These are phyloP conservation scores for Plusia festucae DNA, from an alignment of 2,888 invertebrate species.

Conservation along the genomic window DNA sequence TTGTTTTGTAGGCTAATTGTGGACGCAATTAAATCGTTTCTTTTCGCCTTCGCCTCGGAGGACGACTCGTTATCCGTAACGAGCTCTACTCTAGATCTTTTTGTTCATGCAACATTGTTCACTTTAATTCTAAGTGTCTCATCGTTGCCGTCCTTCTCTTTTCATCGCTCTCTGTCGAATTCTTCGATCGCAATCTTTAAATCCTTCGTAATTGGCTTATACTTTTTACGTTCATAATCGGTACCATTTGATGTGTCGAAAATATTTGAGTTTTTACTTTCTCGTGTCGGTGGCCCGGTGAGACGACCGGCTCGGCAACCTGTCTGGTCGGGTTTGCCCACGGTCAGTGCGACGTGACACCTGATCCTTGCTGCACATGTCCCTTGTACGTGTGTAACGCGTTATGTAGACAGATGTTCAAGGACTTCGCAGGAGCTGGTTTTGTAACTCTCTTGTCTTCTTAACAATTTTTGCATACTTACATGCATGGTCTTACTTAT, in stretches of 20 bases:
- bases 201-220: constrained; percentile 55
- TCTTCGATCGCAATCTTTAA: constrained; percentile 52
- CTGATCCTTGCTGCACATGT: constrained; percentile 84
- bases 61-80: constrained; percentile 74
- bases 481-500: constrained; percentile 14
- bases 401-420: constrained; percentile 77
- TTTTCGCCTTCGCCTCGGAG: constrained; percentile 72
- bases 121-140: constrained; percentile 68
- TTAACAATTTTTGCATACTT: constrained; percentile 38
- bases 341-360: constrained; percentile 86
- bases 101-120: constrained; percentile 71
- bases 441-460: constrained; percentile 44
- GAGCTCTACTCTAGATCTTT: constrained; percentile 67
- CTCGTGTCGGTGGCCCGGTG: constrained; percentile 61
- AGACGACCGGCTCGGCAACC: constrained; percentile 74
- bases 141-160: constrained; percentile 53
- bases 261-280: constrained; percentile 76
- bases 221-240: constrained; percentile 57
- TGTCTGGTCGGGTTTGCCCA: constrained; percentile 79
- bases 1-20: constrained; percentile 83
- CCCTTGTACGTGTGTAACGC: constrained; percentile 64
- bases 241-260: constrained; percentile 62
- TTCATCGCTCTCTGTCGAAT: constrained; percentile 44
- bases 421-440: constrained; percentile 66
- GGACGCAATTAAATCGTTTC: constrained; percentile 80